These are phyloP conservation scores for Halictus rubicundus DNA, from an alignment of 1,140 invertebrate species.

Conservation along the genomic window DNA sequence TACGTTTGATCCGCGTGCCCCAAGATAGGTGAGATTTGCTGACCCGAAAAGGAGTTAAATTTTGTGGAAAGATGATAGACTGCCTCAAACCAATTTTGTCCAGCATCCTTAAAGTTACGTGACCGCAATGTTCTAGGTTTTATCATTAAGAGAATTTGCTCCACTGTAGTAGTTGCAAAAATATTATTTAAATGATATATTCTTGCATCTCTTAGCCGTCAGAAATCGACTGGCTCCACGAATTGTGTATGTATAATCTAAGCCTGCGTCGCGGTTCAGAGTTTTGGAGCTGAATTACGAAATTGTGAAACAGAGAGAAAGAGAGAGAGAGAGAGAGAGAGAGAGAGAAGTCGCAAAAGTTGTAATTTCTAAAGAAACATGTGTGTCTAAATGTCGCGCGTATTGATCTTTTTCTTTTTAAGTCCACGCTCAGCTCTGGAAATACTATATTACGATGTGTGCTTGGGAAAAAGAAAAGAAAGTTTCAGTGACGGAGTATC, in stretches of 20 bases:
- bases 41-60: slow-evolving; percentile 56
- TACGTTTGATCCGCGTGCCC: slow-evolving; percentile 85
- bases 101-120: slow-evolving; percentile 60
- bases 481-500: slow-evolving; percentile 7
- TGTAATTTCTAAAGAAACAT: slow-evolving; percentile 26
- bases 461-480: slow-evolving; percentile 32
- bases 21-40: slow-evolving; percentile 83
- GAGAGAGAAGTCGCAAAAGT: slow-evolving; percentile 24
- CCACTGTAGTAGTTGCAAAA: slow-evolving; percentile 64
- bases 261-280: slow-evolving; percentile 36
- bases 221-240: slow-evolving; percentile 48
- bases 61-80: slow-evolving; percentile 63
- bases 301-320: slow-evolving; percentile 18
- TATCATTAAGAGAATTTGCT: slow-evolving; percentile 58
- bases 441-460: slow-evolving; percentile 26
- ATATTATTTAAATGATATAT: slow-evolving; percentile 66
- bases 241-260: slow-evolving; percentile 47
- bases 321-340: background rate
- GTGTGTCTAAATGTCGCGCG: slow-evolving; percentile 19
- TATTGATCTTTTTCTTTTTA: slow-evolving; percentile 22
- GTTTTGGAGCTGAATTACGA: slow-evolving; percentile 36
- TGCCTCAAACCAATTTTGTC: slow-evolving; percentile 60
- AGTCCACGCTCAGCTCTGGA: slow-evolving; percentile 18
- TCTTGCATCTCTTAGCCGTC: slow-evolving; percentile 61
- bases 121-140: slow-evolving; percentile 61